Conservation (phyloP, 2,888 invertebrate genomes). For the Leptopilina myrica region DNA sequence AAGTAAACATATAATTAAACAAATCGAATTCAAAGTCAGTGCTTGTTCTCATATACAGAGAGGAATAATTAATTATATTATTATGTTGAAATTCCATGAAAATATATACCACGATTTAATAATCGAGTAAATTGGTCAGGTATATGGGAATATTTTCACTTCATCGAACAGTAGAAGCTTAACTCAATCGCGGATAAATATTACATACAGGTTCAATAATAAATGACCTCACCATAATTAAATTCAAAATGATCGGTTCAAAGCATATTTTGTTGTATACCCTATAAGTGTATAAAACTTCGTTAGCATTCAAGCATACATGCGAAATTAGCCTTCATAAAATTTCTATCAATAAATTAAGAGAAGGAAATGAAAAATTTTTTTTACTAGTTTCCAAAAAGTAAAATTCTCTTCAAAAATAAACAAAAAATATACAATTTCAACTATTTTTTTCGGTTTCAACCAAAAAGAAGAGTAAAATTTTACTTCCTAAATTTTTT, state of each 20-base stretch:
- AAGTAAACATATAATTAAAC: background rate
- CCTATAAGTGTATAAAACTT: too few relatives aligned
- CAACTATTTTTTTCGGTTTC: too few relatives aligned
- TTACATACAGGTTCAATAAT: slow-evolving; percentile 21
- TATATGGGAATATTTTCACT: slow-evolving; percentile 18
- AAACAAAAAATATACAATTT: too few relatives aligned
- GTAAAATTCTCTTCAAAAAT: too few relatives aligned
- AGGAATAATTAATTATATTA: background rate
- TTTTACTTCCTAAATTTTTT: too few relatives aligned
- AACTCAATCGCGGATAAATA: background rate
- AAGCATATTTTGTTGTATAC: slow-evolving; percentile 2
- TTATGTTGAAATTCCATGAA: background rate
- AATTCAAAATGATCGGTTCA: background rate
- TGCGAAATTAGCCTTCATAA: too few relatives aligned
- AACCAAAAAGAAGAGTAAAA: too few relatives aligned
- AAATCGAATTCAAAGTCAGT: background rate
- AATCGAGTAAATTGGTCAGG: background rate
- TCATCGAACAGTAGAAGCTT: background rate
- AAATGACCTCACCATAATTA: slow-evolving; percentile 13
- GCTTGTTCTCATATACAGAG: background rate
- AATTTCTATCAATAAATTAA: too few relatives aligned
- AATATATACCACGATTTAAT: slow-evolving; percentile 1
- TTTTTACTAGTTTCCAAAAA: too few relatives aligned
- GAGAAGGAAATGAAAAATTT: too few relatives aligned
- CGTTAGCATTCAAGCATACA: too few relatives aligned